Evolutionary conservation across 2,888 invertebrate species (phyloP), one percentile per base, ranked within the genome.

Genomic region (Neoscelio sp.): DNA sequence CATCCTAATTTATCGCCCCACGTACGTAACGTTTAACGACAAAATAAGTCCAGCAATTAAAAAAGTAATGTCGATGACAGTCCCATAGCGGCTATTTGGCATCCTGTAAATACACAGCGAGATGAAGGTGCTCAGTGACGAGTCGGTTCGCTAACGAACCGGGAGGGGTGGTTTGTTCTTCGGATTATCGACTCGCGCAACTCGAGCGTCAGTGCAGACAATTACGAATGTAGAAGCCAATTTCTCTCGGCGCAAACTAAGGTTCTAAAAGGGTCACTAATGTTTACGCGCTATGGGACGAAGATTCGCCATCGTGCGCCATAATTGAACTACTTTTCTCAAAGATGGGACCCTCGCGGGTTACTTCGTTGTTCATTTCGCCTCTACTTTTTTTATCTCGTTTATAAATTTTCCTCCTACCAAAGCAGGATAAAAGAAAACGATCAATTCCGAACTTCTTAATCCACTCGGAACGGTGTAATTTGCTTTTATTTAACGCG

Each of bases 41-140:
- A 85, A 87, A 89, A 88, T 88, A 89, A 89, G 87, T 88, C 88
- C 80, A 74, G 83, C 89, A 89, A 89, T 90, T 90, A 90, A 89
- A 89, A 89, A 90, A 89, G 86, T 88, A 86, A 89, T 90, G 89
- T 88, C 89, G 89, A 89, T 89, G 88, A 89, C 85, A 87, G 87
- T 88, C 87, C 88, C 87, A 71, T 84, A 52, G 87, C 82, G 86
- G 81, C 87, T 82, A 82, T 86, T 85, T 82, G 83, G 82, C 85
- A 83, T 38, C 15, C 75, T 71, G 85, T 85, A 86, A 87, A 84
- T 83, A 85, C 79, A 65, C 56, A 23, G 18, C 26, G 56, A 46
- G 75, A 82, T 78, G 78, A 82, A 78, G 77, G 80, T 76, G 73
- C 81, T 82, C 78, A 67, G 52, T 38, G 42, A 71, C 75, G 82